These are phyloP conservation scores for Aurelia sp. DNA, from an alignment of 30 jellyfish, hydroid and myxozoan species.

Conservation along the genomic window DNA sequence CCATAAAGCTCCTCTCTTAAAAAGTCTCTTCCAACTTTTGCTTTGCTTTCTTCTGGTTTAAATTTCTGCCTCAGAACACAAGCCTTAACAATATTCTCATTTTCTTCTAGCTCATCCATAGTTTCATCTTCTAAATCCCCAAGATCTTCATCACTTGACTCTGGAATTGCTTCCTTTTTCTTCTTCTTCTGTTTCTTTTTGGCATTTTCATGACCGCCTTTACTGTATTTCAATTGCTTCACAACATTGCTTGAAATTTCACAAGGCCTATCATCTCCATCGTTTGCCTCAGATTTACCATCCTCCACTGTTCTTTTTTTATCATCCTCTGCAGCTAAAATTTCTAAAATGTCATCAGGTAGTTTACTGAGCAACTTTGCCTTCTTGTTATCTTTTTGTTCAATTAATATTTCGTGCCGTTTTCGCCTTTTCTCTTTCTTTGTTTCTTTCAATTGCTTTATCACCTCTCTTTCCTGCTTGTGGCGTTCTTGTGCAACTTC, in stretches of 20 bases:
- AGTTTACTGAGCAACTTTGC: slow-evolving; percentile 22
- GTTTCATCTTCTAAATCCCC: neutral
- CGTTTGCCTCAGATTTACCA: neutral
- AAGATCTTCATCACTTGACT: neutral
- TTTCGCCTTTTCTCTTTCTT: slow-evolving; percentile 40
- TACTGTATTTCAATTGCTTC: neutral
- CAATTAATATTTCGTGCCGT: slow-evolving; percentile 26
- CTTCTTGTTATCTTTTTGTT: slow-evolving; percentile 37
- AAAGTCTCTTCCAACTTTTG: slow-evolving; percentile 48
- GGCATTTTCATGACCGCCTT: neutral
- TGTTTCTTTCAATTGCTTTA: slow-evolving; percentile 18
- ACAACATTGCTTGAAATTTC: neutral
- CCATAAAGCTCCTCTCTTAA: slow-evolving; percentile 79
- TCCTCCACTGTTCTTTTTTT: neutral
- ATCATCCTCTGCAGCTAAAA: slow-evolving; percentile 23
- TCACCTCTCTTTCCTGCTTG: slow-evolving; percentile 27
- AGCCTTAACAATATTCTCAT: neutral
- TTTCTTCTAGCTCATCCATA: neutral
- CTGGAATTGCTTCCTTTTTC: neutral
- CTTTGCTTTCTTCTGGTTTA: slow-evolving; percentile 12
- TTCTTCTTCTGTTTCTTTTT: neutral
- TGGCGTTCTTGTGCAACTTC: slow-evolving; percentile 53
- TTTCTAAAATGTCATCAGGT: slow-evolving; percentile 54
- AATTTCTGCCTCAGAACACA: slow-evolving; percentile 16
- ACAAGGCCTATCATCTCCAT: neutral